These are phyloP conservation scores for Oscheius sp. DNA, from an alignment of 1,140 invertebrate genomes.

Conservation along the genomic window DNA sequence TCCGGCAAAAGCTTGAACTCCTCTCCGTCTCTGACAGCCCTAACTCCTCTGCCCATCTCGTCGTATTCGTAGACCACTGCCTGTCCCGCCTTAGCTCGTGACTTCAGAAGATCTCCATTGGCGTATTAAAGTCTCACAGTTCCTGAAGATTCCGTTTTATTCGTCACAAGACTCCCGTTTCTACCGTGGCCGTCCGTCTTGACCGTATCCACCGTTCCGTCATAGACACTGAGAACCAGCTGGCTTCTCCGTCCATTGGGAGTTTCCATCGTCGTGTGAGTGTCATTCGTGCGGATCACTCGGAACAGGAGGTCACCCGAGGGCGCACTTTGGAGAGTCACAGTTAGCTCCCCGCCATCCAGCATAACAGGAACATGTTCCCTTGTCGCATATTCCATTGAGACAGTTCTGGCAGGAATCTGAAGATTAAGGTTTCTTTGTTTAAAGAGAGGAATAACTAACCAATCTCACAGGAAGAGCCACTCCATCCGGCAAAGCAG, in stretches of 20 bases:
- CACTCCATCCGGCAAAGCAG: constrained; percentile 84
- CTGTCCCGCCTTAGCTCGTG: constrained; percentile 1
- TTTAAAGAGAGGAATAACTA: neutral
- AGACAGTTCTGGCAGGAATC: constrained; percentile 29
- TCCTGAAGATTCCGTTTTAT: neutral
- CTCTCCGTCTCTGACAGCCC: constrained; percentile 6
- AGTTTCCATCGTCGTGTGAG: constrained; percentile 10
- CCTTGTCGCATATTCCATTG: constrained; percentile 36
- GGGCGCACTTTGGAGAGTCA: constrained; percentile 71
- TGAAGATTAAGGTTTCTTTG: neutral
- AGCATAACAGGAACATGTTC: constrained; percentile 61
- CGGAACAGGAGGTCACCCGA: constrained; percentile 58
- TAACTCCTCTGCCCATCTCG: neutral
- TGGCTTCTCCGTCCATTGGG: constrained; percentile 11
- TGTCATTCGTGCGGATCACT: constrained; percentile 20
- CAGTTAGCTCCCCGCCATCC: constrained; percentile 63
- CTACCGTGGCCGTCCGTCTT: neutral
- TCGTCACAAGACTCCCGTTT: neutral
- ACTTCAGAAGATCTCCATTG: constrained; percentile 7
- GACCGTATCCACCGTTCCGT: constrained; percentile 30
- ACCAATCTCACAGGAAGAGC: constrained; percentile 71
- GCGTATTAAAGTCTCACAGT: neutral
- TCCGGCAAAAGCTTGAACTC: constrained; percentile 4
- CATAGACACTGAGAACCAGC: constrained; percentile 5
- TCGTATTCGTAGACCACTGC: constrained; percentile 31